Conservation (phyloP, 2,797 vertebrate species). For the Chloroceryle amazona region DNA sequence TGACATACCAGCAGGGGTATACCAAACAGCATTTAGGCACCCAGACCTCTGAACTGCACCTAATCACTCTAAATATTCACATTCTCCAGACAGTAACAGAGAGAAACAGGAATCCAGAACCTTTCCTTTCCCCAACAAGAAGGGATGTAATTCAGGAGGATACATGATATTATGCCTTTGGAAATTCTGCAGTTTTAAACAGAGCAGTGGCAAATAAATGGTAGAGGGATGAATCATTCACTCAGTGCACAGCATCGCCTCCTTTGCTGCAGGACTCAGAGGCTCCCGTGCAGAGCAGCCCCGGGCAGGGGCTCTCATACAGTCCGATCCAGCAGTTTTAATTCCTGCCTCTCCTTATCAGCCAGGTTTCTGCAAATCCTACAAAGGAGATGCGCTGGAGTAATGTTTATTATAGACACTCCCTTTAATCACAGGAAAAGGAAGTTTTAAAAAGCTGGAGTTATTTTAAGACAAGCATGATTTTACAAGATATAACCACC, state of each 20-base stretch:
- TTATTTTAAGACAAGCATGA: neutral
- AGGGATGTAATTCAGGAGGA: neutral
- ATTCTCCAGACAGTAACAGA: accelerated
- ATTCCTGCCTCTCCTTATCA: neutral
- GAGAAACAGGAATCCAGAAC: neutral
- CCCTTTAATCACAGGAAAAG: neutral
- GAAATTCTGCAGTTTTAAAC: neutral
- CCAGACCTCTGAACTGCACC: neutral
- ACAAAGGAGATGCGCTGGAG: accelerated
- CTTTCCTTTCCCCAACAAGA: neutral
- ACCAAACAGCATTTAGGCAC: neutral
- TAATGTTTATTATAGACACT: neutral
- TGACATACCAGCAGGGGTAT: neutral
- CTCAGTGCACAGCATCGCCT: neutral
- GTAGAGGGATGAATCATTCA: neutral
- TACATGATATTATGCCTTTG: neutral
- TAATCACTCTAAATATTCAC: accelerated
- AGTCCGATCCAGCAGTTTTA: neutral
- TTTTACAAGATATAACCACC: neutral
- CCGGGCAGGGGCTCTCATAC: neutral
- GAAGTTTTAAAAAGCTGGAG: neutral
- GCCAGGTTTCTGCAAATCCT: neutral
- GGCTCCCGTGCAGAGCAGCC: neutral
- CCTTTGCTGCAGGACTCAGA: neutral
- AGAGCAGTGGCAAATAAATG: neutral